Base-by-base conservation (phyloP, 2,888 invertebrate species). In the Cerastoderma edule region DNA sequence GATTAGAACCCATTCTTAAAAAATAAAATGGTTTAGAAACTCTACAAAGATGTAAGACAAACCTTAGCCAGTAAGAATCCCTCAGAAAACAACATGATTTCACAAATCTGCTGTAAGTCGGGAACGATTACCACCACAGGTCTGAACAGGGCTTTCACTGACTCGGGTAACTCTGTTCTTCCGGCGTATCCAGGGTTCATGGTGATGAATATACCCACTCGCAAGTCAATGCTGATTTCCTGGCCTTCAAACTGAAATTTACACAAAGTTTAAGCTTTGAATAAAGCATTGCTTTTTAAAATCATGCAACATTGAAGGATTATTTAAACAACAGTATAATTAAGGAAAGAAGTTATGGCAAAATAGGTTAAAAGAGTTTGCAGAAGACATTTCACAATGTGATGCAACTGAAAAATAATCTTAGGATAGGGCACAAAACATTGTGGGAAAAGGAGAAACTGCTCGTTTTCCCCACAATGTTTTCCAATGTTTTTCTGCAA, bases 101-200 rank as follows among this genome's bases (percentile, higher is more conserved):
- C 95, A 91, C 98, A 98, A 87, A 98, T 98, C 93, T 97, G 95
- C 91, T 98, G 97, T 76, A 97, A 93, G 91, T 98, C 98, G 0
- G 98, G 98, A 54, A 97, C 95, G 76, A 98, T 97, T 91, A 98
- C 98, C 1, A 97, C 97, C 2, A 98, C 97, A 0, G 98, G 98
- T 13, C 98, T 94, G 93, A 98, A 98, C 35, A 97, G 93, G 0
- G 97, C 96, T 92, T 98, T 98, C 8, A 98, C 97, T 6, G 92
- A 93, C 92, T 98, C 98, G 0, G 98, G 98, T 35, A 98, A 93
- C 90, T 98, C 97, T 0, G 97, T 97, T 71, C 97, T 95, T 0
- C 97, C 97, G 0, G 97, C 97, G 90, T 98, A 97, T 0, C 97
- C 97, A 0, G 97, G 97, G 94, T 98, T 98, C 97, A 98, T 98